These are phyloP conservation scores for Carassius carassius DNA, from an alignment of 2,113 vertebrate genomes.

Conservation along the genomic window DNA sequence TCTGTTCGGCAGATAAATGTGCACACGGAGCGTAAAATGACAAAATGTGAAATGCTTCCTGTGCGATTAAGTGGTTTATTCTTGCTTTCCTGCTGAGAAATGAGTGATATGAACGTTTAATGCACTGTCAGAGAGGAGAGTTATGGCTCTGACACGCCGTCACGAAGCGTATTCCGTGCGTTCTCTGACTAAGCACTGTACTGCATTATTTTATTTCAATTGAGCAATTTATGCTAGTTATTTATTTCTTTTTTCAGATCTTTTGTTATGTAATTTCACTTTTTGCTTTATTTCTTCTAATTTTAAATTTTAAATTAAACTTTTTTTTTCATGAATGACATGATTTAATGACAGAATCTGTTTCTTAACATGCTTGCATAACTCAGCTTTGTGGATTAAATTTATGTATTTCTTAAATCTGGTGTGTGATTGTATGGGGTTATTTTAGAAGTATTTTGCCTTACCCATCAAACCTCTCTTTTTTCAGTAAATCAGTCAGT, in stretches of 20 bases:
- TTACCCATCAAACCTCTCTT: no score
- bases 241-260: background rate
- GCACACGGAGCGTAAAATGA: conserved; percentile 5
- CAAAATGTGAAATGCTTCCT: conserved; percentile 21
- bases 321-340: background rate
- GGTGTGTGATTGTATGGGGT: no score
- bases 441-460: background rate
- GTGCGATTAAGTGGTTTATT: conserved; percentile 27
- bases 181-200: background rate
- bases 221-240: background rate
- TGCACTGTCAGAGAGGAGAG: conserved; percentile 22
- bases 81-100: conserved; percentile 13
- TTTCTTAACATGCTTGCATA: background rate
- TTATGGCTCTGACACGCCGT: background rate
- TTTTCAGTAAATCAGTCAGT: no score
- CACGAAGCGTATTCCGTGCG: background rate
- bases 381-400: background rate
- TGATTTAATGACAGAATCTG: background rate
- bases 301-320: background rate
- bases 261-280: background rate
- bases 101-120: background rate
- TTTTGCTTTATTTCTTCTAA: background rate
- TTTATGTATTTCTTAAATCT: background rate
- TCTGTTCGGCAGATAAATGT: conserved; percentile 11
- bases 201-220: background rate